Evolutionary conservation across 2,113 vertebrate species (phyloP), one percentile per base, ranked within the genome.

Genomic region (Cololabis saira): DNA sequence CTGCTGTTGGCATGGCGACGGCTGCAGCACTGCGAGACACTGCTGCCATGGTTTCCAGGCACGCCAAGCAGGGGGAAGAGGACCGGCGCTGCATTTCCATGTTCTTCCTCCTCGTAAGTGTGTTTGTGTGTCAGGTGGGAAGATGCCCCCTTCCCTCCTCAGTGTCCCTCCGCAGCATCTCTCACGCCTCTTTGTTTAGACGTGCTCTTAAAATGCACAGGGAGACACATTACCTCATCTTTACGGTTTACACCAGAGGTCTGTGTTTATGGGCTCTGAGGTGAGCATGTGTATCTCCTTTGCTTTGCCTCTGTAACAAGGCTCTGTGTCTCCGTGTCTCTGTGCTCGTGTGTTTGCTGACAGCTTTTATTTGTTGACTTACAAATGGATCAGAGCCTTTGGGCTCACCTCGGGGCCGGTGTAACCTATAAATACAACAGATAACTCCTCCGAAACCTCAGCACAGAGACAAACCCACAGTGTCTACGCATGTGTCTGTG

Each of bases 11-110:
- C 92, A 93, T 94, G 90, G 89, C 51, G 81, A 94, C 90, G 65
- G 88, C 77, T 86, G 86, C 89, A 80, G 88, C 70, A 76, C 78
- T 37, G 67, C 74, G 86, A 87, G 85, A 86, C 86, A 83, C 81
- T 82, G 89, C 87, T 91, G 87, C 90, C 88, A 91, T 91, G 91
- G 91, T 87, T 91, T 91, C 91, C 68, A 86, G 71, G 83, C 91
- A 91, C 82, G 85, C 90, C 80, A 77, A 76, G 89, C 75, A 17
- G 81, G 76, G 83, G 78, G 82, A 73, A 81, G 63, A 76, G 86
- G 75, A 73, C 63, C 51, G 9, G 55, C 60, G 79, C 86, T 77
- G 75, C 66, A 80, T 90, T 71, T 80, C 87, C 81, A 80, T 76
- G 71, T 71, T 33, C 44, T 17, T 52, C 50, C n/a, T 47, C 45